Evolutionary conservation across 2,888 invertebrate genomes (phyloP), one percentile per base, ranked within the genome.

Genomic region (Chalcosyrphus nemorum): DNA sequence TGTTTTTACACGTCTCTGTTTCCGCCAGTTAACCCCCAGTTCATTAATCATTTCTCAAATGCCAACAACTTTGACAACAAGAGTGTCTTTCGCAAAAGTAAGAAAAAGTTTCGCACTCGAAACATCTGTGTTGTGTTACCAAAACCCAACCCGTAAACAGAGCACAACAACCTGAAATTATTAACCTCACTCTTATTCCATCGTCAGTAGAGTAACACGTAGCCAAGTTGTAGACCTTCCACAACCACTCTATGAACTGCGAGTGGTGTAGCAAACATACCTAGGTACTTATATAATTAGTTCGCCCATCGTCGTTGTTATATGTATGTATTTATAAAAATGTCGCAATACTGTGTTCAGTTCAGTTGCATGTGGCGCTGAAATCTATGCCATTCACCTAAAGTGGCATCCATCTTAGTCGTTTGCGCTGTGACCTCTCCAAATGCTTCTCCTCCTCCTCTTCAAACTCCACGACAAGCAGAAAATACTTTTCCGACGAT

Each of bases 21-120:
- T 43, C 35, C 61, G 19, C 38, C 24, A 45, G 24, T 4, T 4
- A 6, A 15, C 27, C 17, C 15, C 9, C 63, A 6, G 52, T 21
- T 72, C 63, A 72, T 72, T 61, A 63, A 72, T 72, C 72, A 63
- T 43, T 29, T 32, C 32, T 17, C n/a, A 13, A 50, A 38, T 59
- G 71, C 19, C 59, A 24, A 24, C 24, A 24, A 24, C n/a, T 50
- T 17, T 41, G 52, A 41, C 35, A 41, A 41, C 35, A 61, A 72
- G 24, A 24, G 24, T 4, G 29, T 57, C 15, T 21, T 63, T 63
- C 61, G 59, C 52, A 52, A 72, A 29, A 19, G 19, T 50, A 15
- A 52, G n/a, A n/a, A 24, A 24, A 24, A 52, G 38, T 47, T 54
- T 52, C 63, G 45, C 43, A 45, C 56, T 74, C 65, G 32, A 63